Percentiles rank a stretch among this genome's conserved stretches.
Conservation (phyloP, 2,797 vertebrate species). For the Spheniscus humboldti region DNA sequence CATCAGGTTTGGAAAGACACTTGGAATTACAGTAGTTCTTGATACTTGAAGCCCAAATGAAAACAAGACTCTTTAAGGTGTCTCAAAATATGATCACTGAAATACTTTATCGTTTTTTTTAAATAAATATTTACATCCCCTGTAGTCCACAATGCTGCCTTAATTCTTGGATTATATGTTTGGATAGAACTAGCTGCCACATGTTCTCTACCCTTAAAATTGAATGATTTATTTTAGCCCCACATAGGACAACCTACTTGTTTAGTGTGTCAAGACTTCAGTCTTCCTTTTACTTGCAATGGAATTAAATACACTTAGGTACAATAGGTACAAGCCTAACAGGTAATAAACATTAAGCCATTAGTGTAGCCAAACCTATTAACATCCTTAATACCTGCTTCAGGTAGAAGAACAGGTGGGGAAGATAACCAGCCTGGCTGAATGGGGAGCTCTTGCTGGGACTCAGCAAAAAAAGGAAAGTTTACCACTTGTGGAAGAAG, state of each 20-base stretch:
- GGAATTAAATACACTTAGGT: background rate
- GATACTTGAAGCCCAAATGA: background rate
- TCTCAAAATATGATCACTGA: background rate
- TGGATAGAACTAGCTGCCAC: background rate
- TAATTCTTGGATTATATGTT: background rate
- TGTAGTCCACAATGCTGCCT: background rate
- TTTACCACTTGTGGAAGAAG: no score
- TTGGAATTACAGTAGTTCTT: background rate
- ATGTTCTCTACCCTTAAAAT: background rate
- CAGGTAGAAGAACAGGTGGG: no score
- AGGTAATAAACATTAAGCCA: background rate
- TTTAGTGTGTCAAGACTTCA: background rate
- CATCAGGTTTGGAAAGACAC: background rate
- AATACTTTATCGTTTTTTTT: background rate
- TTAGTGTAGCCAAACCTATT: background rate
- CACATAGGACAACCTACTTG: background rate
- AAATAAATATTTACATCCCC: background rate
- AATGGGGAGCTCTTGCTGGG: no score
- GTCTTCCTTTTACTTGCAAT: background rate
- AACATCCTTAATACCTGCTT: background rate
- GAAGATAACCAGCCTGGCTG: no score
- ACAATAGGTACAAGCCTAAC: background rate
- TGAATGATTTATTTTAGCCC: background rate
- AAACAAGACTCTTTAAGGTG: background rate
- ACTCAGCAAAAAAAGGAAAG: no score